A percentile compares a stretch with the other conserved stretches of the same genome.
Evolutionary conservation across 2,113 vertebrate genomes (phyloP).

Genomic region (Mustela nigripes): DNA sequence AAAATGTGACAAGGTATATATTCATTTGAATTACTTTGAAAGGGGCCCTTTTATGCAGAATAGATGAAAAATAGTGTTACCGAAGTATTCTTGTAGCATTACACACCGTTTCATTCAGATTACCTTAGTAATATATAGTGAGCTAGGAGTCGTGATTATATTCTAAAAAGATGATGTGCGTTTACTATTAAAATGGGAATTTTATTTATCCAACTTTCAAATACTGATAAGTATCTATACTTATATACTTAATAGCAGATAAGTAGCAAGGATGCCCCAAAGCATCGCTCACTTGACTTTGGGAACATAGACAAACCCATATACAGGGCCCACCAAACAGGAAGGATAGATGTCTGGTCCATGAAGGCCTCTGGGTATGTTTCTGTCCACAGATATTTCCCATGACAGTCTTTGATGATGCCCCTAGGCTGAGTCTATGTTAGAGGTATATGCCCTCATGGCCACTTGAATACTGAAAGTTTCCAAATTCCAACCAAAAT

Average conservation of each 20-base stretch:
- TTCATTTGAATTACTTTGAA: conserved; percentile 10
- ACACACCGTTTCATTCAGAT: neutral
- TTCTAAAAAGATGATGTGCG: neutral
- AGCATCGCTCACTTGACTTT: neutral
- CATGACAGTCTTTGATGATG: neutral
- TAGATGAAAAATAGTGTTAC: neutral
- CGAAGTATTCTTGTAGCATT: neutral
- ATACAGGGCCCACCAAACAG: neutral
- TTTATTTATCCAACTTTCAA: conserved; percentile 3
- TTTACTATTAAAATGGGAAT: neutral
- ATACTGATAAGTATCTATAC: neutral
- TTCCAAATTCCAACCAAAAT: neutral
- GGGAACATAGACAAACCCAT: neutral
- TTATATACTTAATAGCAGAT: neutral
- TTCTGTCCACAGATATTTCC: neutral
- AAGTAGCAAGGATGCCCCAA: neutral
- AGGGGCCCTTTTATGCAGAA: neutral
- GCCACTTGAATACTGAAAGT: neutral
- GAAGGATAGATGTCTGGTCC: neutral
- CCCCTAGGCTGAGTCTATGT: too few relatives aligned
- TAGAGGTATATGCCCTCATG: neutral
- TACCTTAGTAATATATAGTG: neutral
- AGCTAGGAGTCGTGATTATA: conserved; percentile 2
- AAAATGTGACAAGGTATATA: neutral
- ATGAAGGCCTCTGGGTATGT: neutral